Evolutionary conservation across 2,888 invertebrate species (phyloP).

Genomic region (Phortica magna): DNA sequence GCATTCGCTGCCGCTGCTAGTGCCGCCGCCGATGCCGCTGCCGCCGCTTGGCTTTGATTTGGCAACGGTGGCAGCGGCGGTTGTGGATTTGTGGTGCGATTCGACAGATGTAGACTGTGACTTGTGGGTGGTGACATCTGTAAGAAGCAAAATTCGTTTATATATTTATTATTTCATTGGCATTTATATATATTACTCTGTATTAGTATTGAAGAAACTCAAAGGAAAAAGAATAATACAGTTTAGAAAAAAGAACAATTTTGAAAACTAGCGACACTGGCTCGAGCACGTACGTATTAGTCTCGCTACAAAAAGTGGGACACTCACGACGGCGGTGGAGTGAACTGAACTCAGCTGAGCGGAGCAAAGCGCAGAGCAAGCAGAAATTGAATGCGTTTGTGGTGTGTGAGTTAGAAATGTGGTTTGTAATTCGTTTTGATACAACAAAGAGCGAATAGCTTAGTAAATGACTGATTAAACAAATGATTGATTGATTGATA

Average conservation of each 20-base stretch:
- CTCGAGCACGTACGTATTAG: not conserved
- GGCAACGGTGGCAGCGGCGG: constrained; percentile 44
- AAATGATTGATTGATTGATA: constrained; percentile 42
- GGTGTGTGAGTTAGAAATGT: constrained; percentile 65
- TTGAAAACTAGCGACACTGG: not conserved
- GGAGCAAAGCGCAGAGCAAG: constrained; percentile 72
- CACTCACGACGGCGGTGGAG: constrained; percentile 28
- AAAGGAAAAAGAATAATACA: constrained; percentile 4
- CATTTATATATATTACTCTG: not conserved
- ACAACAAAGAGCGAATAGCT: constrained; percentile 14
- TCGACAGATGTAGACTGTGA: constrained; percentile 69
- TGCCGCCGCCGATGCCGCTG: constrained; percentile 46
- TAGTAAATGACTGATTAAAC: constrained; percentile 39
- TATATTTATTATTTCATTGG: constrained; percentile 27
- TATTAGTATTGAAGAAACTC: constrained; percentile 50
- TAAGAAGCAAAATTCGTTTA: constrained; percentile 38
- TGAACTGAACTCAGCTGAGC: constrained; percentile 56
- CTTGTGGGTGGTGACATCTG: constrained; percentile 83
- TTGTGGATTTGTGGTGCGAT: constrained; percentile 66
- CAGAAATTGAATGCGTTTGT: constrained; percentile 69
- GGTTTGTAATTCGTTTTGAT: constrained; percentile 65
- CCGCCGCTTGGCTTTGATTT: constrained; percentile 45
- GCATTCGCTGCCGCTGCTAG: constrained; percentile 58
- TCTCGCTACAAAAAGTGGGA: constrained; percentile 4
- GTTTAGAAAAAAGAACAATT: not conserved